These are phyloP conservation scores for Ochropleura plecta DNA, from an alignment of 2,888 invertebrate genomes.

Conservation along the genomic window DNA sequence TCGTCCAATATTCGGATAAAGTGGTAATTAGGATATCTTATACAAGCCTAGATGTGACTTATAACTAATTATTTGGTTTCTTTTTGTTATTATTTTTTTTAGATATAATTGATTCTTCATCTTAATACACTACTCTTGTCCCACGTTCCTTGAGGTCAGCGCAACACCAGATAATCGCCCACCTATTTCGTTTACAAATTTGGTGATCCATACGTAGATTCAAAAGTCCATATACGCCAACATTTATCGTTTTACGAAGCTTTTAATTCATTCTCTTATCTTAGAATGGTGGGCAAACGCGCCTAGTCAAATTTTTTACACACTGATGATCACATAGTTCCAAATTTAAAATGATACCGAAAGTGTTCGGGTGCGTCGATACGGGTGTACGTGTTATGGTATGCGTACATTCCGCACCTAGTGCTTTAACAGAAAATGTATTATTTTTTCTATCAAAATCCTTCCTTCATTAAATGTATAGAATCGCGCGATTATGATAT, in stretches of 20 bases:
- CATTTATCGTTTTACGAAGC: not conserved
- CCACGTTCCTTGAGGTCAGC: too few relatives aligned
- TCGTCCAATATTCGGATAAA: not conserved
- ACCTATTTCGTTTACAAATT: not conserved
- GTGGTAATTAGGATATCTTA: not conserved
- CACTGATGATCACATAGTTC: conserved; percentile 45
- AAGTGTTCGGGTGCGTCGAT: conserved; percentile 33
- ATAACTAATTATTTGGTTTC: too few relatives aligned
- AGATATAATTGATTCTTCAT: too few relatives aligned
- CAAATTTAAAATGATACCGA: conserved; percentile 51
- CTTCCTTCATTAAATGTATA: not conserved
- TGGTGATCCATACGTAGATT: not conserved
- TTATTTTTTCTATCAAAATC: not conserved
- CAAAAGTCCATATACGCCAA: not conserved
- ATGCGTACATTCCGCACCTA: not conserved
- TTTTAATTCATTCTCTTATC: conserved; percentile 3
- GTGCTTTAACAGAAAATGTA: not conserved
- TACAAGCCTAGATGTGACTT: too few relatives aligned
- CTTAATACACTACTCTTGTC: too few relatives aligned
- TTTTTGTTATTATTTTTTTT: too few relatives aligned
- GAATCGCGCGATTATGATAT: not conserved
- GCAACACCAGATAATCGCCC: too few relatives aligned
- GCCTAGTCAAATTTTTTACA: conserved; percentile 43
- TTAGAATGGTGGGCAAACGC: not conserved
- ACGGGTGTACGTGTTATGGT: conserved; percentile 3